phyloP scores from a whole-genome alignment of 2,888 invertebrate genomes.

The Argyresthia goedartella region DNA sequence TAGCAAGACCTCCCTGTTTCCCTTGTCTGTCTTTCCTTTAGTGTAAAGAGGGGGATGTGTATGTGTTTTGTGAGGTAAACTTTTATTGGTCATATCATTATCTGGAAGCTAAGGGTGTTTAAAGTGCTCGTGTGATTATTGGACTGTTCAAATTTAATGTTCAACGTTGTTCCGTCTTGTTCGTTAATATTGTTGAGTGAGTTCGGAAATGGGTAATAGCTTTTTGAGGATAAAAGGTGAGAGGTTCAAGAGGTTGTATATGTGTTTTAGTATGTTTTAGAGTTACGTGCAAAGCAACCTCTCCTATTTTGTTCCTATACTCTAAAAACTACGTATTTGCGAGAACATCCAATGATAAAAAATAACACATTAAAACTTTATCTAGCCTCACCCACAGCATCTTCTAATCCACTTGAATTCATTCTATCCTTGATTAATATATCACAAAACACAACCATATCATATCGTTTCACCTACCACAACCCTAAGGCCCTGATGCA shows the following conservation, averaged over 20 bases:
- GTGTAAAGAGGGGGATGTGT: slow-evolving; percentile 7
- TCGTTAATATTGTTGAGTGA: slow-evolving; percentile 25
- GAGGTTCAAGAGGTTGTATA: background rate
- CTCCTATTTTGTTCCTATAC: too few species aligned
- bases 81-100: slow-evolving; percentile 29
- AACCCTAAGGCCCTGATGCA: too few species aligned
- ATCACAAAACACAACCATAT: too few species aligned
- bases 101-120: slow-evolving; percentile 42
- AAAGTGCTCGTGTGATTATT: slow-evolving; percentile 63
- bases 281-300: too few species aligned
- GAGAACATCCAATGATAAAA: too few species aligned
- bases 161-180: slow-evolving; percentile 27
- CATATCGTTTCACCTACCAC: too few species aligned
- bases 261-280: too few species aligned
- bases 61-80: slow-evolving; percentile 22
- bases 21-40: slow-evolving; percentile 2
- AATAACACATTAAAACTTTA: too few species aligned
- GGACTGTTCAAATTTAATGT: slow-evolving; percentile 63
- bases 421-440: too few species aligned
- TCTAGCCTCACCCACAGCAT: too few species aligned
- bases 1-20: slow-evolving; percentile 24
- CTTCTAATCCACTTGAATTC: too few species aligned
- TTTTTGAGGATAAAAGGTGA: background rate
- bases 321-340: too few species aligned
- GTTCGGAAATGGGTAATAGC: slow-evolving; percentile 14